Base-by-base conservation (phyloP, 2,797 vertebrate genomes). In the Eulemur coronatus region DNA sequence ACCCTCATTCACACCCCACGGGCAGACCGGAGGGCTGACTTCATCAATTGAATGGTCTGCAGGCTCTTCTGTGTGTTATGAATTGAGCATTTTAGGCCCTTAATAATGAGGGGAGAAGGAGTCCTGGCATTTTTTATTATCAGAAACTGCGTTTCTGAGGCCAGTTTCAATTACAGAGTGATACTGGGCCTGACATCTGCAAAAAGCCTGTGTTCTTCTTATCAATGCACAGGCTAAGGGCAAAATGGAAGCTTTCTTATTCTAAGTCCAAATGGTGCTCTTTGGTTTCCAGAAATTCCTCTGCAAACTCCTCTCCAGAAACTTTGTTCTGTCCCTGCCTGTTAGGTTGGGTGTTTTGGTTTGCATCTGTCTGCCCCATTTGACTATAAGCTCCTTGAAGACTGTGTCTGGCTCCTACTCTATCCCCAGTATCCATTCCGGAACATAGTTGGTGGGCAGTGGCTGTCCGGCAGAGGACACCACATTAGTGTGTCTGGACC, bases 41-140 rank as follows among this genome's bases (percentile, higher is more conserved):
- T 76, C 15, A 18, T 17, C 76, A n/a, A 15, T 33, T 17, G 57
- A 52, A 8, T 65, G 78, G 20, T 65, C 63, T 72, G 82, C 5
- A 35, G 41, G 55, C 4, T 30, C 57, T 75, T 86, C 73, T 86
- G 48, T 93, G 50, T 91, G 52, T 69, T 90, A 65, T 86, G 59
- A 89, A 89, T 50, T 50, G 69, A 84, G 75, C 70, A 76, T 84
- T 95, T 78, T 59, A 61, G 41, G 61, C 9, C 22, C 30, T 86
- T 87, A 61, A 70, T 75, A 76, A 94, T 81, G 70, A 78, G 84
- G 91, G 88, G 48, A 93, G 63, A 72, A 63, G 67, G 67, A 63
- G 28, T 61, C 57, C 43, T 93, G 85, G 67, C 17, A 50, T 91
- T 96, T 97, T 48, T 46, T 79, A 59, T 96, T 88, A 67, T 26